Base-by-base conservation (phyloP, 2,888 invertebrate genomes). In the Agrypnus murinus region DNA sequence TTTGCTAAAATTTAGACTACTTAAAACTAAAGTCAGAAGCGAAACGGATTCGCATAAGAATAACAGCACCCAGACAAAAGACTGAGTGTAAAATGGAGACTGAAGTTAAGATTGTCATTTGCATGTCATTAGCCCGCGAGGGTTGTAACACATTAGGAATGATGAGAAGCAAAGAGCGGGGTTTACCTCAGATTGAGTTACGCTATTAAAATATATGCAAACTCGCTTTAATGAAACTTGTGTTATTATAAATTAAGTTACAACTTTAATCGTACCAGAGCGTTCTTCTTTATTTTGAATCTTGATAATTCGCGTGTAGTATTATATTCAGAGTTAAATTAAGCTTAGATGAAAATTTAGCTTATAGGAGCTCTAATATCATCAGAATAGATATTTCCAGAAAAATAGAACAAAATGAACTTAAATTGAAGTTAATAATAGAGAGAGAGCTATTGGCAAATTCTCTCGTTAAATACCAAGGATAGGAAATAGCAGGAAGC, bases 171-270 rank as follows among this genome's bases (percentile, higher is more conserved):
- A 48, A 62, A 58, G 58, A 57, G 65, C 45, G 46, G 58, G 70
- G 46, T 73, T 67, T 67, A 58, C 48, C 67, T 48, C 64, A 71
- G 63, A 70, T 67, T 46, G 38, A 46, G 62, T 53, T 58, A 55
- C 64, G 68, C 66, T 67, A 67, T 72, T 73, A 75, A 75, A 74
- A 76, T 75, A 74, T 71, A 65, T 70, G 72, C 72, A 72, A 76
- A 60, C 73, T 73, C 71, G 36, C 70, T 72, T 64, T 72, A 73
- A 74, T 70, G 69, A 69, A 73, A 74, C 71, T 65, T 65, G 69
- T 74, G 73, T 72, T 76, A 71, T 73, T 73, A 73, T 67, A 73
- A 74, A 71, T 75, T 71, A 68, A 62, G 48, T 68, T 69, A 50
- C 25, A 57, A 50, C 53, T 46, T 60, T 60, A 60, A 60, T 45